phyloP scores from a whole-genome alignment of 2,113 vertebrate species.

The Lampris megalopsis region DNA sequence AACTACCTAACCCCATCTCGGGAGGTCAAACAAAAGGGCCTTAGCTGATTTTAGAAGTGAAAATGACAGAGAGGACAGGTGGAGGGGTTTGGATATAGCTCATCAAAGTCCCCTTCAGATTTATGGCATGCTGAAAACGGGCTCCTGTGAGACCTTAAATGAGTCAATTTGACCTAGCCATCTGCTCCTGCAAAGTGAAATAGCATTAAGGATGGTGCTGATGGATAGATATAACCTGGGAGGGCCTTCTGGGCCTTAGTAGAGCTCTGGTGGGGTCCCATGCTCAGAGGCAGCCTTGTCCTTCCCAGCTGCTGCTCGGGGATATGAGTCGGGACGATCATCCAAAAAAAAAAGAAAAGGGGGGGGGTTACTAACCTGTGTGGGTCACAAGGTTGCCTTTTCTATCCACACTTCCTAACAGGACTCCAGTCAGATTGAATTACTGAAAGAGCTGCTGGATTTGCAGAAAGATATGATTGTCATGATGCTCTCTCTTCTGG shows the following conservation, averaged over 20 bases:
- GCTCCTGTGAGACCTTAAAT: constrained; percentile 61
- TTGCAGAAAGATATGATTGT: constrained; percentile 99
- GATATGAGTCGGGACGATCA: constrained; percentile 32
- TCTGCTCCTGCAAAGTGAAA: constrained; percentile 70
- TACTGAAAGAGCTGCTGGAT: constrained; percentile 97
- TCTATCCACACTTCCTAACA: constrained; percentile 61
- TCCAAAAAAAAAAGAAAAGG: constrained; percentile 15
- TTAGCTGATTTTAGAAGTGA: constrained; percentile 28
- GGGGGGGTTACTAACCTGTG: constrained; percentile 17
- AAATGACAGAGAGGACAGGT: constrained; percentile 48
- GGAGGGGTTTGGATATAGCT: constrained; percentile 49
- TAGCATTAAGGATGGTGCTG: constrained; percentile 72
- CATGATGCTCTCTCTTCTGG: constrained; percentile 97
- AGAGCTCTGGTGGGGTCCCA: constrained; percentile 48
- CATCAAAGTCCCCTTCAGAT: constrained; percentile 61
- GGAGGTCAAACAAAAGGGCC: constrained; percentile 29
- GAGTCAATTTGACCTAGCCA: constrained; percentile 68
- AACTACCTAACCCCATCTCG: constrained; percentile 32
- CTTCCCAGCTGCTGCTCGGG: constrained; percentile 46
- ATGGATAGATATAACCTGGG: constrained; percentile 70
- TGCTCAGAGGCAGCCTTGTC: constrained; percentile 50
- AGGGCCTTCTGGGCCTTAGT: constrained; percentile 41
- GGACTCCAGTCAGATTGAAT: constrained; percentile 98
- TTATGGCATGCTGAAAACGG: constrained; percentile 57
- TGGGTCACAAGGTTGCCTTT: constrained; percentile 37